Conservation (phyloP, 2,888 invertebrate genomes). For the Drosophila melanosoma region DNA sequence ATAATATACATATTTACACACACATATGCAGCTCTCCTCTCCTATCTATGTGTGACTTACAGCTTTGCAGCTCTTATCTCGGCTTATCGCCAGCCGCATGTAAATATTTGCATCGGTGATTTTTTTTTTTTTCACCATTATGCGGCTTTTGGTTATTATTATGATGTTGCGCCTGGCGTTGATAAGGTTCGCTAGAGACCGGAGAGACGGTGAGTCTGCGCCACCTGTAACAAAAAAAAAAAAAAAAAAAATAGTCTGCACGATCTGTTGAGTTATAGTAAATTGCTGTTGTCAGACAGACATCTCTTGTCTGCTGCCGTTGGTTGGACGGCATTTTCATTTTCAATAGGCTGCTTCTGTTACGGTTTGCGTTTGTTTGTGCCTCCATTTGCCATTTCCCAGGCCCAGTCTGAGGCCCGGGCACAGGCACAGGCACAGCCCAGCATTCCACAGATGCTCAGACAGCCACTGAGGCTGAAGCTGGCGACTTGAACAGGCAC, state of each 20-base stretch:
- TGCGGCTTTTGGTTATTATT: conserved; percentile 15
- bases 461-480: conserved; percentile 13
- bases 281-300: conserved; percentile 18
- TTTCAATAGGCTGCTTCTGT: conserved; percentile 52
- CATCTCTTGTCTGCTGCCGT: conserved; percentile 1
- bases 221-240: conserved; percentile 9
- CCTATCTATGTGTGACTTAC: conserved; percentile 9
- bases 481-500: conserved; percentile 10
- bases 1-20: background rate
- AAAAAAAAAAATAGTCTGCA: background rate
- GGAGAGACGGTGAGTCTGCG: background rate
- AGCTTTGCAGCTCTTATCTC: conserved; percentile 46
- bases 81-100: conserved; percentile 61
- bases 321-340: conserved; percentile 34
- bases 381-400: conserved; percentile 17
- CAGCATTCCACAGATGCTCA: conserved; percentile 48
- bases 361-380: background rate
- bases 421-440: conserved; percentile 2
- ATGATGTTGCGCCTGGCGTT: conserved; percentile 3
- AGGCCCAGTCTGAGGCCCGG: background rate
- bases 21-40: conserved; percentile 10
- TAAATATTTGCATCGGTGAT: conserved; percentile 68
- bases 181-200: conserved; percentile 14
- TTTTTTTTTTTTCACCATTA: background rate
- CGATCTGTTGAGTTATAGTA: conserved; percentile 1